A percentile compares a stretch with the other conserved stretches of the same genome.
Evolutionary conservation across 2,113 vertebrate genomes (phyloP).

Genomic region (Callopanchax toddi): DNA sequence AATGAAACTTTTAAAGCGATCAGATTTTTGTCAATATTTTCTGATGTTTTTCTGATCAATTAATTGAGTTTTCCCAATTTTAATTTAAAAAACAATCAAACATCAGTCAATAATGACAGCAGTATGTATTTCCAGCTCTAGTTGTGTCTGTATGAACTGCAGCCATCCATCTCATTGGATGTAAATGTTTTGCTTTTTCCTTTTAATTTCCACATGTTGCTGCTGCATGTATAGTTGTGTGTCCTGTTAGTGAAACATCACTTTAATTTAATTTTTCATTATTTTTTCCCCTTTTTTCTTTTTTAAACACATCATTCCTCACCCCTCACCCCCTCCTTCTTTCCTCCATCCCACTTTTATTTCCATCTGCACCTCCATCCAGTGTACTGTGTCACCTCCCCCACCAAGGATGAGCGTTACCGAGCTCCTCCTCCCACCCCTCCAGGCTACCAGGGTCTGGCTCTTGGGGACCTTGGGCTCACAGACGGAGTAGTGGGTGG

Average conservation of each 20-base stretch:
- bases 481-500: constrained; percentile 77
- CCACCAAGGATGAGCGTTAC: constrained; percentile 95
- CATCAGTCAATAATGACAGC: neutral
- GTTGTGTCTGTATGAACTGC: constrained; percentile 60
- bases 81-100: neutral
- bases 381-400: constrained; percentile 98
- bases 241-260: constrained; percentile 69
- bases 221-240: constrained; percentile 71
- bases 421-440: constrained; percentile 96
- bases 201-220: constrained; percentile 63
- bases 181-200: constrained; percentile 41
- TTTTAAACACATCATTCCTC: constrained; percentile 1
- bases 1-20: neutral
- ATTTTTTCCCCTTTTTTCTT: constrained; percentile 71
- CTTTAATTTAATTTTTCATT: constrained; percentile 79
- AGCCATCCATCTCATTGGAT: constrained; percentile 73
- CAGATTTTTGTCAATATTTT: neutral
- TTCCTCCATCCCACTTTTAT: constrained; percentile 75
- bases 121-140: neutral
- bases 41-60: neutral
- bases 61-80: constrained; percentile 10
- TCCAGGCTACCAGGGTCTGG: constrained; percentile 96
- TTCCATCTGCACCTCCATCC: constrained; percentile 74
- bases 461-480: constrained; percentile 87
- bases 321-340: constrained; percentile 40